Evolutionary conservation across 2,888 invertebrate genomes (phyloP).

Genomic region (Ormyrus thymus): DNA sequence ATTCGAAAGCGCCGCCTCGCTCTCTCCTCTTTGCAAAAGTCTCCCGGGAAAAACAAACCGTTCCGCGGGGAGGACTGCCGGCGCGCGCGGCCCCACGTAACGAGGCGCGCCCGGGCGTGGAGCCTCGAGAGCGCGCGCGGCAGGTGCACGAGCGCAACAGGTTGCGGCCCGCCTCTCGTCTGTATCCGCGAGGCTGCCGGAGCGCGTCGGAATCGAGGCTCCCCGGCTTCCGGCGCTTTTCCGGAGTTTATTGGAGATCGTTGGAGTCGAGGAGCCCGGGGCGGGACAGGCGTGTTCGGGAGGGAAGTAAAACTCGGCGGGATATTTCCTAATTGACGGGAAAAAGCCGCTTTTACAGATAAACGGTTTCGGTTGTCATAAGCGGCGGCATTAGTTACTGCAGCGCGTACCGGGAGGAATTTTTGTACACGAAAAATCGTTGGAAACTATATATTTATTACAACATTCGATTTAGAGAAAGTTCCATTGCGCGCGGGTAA

Average conservation of each 20-base stretch:
- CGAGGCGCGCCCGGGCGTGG: neutral
- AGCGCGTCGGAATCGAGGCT: no score
- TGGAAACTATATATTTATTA: neutral
- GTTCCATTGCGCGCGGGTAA: neutral
- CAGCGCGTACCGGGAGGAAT: neutral
- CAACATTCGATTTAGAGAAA: slow-evolving; percentile 1
- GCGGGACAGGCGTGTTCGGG: no score
- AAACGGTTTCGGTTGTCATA: neutral
- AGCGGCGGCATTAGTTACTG: neutral
- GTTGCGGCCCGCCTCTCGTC: neutral
- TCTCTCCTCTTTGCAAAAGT: slow-evolving; percentile 9
- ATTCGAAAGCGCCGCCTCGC: no score
- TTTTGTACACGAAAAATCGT: neutral
- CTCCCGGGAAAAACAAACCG: neutral
- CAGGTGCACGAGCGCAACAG: neutral
- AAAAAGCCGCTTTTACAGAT: no score
- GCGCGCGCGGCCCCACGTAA: neutral
- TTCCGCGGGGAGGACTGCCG: neutral
- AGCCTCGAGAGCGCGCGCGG: neutral
- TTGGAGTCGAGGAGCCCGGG: no score
- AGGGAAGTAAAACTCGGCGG: no score
- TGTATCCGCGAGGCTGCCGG: no score
- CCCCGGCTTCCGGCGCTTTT: no score
- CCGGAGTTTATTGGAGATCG: no score
- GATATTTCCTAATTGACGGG: no score